phyloP scores from a whole-genome alignment of 1,140 invertebrate genomes.

The Subanguina moxae region DNA sequence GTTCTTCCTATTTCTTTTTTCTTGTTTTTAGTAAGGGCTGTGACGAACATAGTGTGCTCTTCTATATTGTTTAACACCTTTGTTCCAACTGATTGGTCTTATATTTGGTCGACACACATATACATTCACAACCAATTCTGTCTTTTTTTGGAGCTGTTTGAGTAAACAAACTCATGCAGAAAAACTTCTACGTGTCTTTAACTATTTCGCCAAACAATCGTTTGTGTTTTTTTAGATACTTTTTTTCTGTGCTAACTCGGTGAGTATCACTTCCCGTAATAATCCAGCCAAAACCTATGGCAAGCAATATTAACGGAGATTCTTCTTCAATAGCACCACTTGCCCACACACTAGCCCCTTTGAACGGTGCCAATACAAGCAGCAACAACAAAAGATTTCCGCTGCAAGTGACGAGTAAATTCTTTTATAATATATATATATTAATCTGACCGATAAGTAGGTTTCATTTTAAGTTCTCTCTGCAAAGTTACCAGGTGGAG shows the following conservation, averaged over 20 bases:
- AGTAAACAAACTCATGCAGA: too few species aligned
- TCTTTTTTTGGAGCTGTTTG: too few species aligned
- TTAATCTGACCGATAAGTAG: background rate
- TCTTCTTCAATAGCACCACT: background rate
- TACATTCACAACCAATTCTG: too few species aligned
- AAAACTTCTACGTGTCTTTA: too few species aligned
- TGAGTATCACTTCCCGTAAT: background rate
- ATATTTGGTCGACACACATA: too few species aligned
- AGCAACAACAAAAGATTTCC: conserved; percentile 21
- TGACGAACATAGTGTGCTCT: too few species aligned
- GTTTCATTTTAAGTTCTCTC: conserved; percentile 24
- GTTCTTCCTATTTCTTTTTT: too few species aligned
- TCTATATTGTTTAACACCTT: too few species aligned
- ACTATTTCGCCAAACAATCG: too few species aligned
- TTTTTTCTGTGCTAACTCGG: background rate
- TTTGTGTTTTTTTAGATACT: too few species aligned
- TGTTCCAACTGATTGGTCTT: too few species aligned
- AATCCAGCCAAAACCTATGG: background rate
- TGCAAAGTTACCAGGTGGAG: conserved; percentile 32
- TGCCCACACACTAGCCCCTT: background rate
- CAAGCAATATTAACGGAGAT: background rate
- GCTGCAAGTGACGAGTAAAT: conserved; percentile 37
- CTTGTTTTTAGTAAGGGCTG: too few species aligned
- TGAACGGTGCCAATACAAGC: conserved; percentile 1
- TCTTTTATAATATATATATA: background rate